Conservation (phyloP, 2,113 vertebrate species). For the Thamnophis sirtalis region DNA sequence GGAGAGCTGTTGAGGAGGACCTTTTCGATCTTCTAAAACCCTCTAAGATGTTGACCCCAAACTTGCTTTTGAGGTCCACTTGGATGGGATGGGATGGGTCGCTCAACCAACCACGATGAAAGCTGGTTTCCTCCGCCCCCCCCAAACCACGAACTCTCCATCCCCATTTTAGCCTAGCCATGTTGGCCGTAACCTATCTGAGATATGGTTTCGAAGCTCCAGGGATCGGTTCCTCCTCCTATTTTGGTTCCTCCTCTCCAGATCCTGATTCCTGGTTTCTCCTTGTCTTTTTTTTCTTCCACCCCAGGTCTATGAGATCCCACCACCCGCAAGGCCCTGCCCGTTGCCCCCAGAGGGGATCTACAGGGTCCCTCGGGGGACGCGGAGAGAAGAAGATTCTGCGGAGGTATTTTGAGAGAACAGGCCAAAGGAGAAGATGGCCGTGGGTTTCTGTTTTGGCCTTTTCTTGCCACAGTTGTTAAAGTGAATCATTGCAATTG, state of each 20-base stretch:
- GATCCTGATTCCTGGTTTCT: background rate
- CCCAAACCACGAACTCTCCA: background rate
- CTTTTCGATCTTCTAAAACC: background rate
- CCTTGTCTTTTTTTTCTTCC: background rate
- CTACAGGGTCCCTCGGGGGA: constrained; percentile 33
- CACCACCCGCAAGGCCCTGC: constrained; percentile 61
- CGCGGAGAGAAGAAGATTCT: background rate
- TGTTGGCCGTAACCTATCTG: background rate
- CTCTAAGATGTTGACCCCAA: background rate
- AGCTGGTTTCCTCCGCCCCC: background rate
- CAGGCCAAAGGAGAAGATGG: background rate
- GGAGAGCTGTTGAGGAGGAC: background rate
- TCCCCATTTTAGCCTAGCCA: background rate
- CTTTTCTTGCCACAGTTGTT: background rate
- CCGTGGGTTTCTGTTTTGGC: background rate
- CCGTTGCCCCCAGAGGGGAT: constrained; percentile 20
- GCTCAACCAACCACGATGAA: background rate
- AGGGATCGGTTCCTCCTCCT: background rate
- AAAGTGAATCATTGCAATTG: background rate
- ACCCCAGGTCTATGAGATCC: constrained; percentile 74
- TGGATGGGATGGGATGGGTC: background rate
- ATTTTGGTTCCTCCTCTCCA: background rate
- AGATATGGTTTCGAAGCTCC: too few relatives aligned
- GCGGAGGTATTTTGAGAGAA: background rate
- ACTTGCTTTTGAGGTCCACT: background rate